phyloP scores from a whole-genome alignment of 2,888 invertebrate species.

The Apomyelois bistriatella region DNA sequence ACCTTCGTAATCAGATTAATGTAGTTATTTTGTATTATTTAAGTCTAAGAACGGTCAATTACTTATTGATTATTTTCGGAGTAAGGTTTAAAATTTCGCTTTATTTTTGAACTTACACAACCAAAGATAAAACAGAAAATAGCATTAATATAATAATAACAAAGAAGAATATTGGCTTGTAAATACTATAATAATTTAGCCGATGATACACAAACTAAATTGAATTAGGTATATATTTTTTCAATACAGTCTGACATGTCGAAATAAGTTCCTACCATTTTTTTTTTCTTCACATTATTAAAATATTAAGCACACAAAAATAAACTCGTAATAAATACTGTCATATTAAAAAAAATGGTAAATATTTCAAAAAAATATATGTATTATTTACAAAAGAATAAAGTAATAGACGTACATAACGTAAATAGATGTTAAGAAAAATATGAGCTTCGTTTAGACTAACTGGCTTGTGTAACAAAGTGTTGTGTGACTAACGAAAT shows the following conservation, averaged over 20 bases:
- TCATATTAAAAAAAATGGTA: conserved; percentile 11
- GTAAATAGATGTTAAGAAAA: conserved; percentile 73
- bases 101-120: conserved; percentile 15
- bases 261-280: conserved; percentile 5
- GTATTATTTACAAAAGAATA: conserved; percentile 27
- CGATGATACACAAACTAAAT: background rate
- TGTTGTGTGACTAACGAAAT: conserved; percentile 63
- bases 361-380: conserved; percentile 21
- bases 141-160: background rate
- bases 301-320: background rate
- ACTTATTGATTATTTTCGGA: conserved; percentile 64
- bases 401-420: conserved; percentile 46
- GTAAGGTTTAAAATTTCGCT: conserved; percentile 43
- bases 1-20: conserved; percentile 66
- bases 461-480: conserved; percentile 72
- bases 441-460: conserved; percentile 78
- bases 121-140: background rate
- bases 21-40: conserved; percentile 75
- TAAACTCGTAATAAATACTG: background rate
- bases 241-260: conserved; percentile 1
- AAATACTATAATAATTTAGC: background rate
- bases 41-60: conserved; percentile 77
- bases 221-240: background rate
- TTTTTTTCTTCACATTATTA: background rate
- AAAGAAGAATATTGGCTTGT: background rate